Conservation (phyloP, 1,140 invertebrate genomes). For the Diorhabda sublineata region DNA sequence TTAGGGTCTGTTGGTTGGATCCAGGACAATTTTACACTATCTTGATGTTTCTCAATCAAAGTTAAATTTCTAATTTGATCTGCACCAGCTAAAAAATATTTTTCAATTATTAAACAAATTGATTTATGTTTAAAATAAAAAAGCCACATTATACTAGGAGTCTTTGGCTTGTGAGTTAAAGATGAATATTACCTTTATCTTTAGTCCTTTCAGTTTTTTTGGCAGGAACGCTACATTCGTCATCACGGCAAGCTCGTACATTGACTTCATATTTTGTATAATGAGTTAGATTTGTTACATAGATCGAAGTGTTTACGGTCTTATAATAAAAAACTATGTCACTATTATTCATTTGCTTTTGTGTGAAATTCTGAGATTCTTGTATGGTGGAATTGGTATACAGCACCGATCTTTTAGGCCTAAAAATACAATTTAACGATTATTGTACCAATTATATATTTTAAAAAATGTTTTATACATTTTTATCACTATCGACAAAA, state of each 20-base stretch:
- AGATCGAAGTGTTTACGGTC: not conserved
- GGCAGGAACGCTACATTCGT: constrained; percentile 47
- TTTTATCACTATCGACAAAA: too few relatives aligned
- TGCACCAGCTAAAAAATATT: constrained; percentile 50
- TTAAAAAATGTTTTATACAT: too few relatives aligned
- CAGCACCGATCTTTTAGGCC: constrained; percentile 5
- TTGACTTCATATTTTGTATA: constrained; percentile 68
- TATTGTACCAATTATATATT: too few relatives aligned
- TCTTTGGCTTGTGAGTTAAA: not conserved
- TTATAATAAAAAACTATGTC: not conserved
- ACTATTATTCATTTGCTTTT: not conserved
- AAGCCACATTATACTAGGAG: too few relatives aligned
- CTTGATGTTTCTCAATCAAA: constrained; percentile 42
- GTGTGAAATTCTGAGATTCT: not conserved
- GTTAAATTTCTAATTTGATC: constrained; percentile 56
- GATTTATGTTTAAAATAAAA: too few relatives aligned
- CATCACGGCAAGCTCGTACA: constrained; percentile 64
- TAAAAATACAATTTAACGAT: not conserved
- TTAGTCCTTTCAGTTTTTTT: constrained; percentile 39
- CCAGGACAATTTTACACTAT: constrained; percentile 66
- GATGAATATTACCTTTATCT: constrained; percentile 30
- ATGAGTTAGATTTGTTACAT: constrained; percentile 61
- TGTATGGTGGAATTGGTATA: not conserved
- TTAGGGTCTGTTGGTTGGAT: constrained; percentile 77
- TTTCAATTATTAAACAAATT: too few relatives aligned